Conservation (phyloP, 2,888 invertebrate species). For the Phragmatobia fuliginosa region DNA sequence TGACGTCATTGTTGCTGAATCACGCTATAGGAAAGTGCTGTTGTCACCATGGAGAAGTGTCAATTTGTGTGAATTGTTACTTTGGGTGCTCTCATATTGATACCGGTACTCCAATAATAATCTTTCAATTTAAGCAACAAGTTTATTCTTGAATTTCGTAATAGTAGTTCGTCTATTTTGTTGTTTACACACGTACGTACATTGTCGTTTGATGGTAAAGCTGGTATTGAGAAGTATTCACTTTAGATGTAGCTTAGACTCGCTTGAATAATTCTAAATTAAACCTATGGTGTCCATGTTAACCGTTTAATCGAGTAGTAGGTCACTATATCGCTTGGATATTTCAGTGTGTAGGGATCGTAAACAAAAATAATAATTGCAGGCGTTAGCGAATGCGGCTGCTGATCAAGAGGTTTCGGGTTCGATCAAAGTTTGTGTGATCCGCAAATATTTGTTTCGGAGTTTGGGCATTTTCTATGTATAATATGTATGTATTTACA, state of each 20-base stretch:
- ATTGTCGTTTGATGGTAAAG: too few species aligned
- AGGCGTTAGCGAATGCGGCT: too few species aligned
- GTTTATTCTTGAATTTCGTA: background rate
- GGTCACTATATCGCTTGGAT: background rate
- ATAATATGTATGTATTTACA: too few species aligned
- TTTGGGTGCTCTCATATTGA: background rate
- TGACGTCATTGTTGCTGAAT: constrained; percentile 46
- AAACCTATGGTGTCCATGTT: background rate
- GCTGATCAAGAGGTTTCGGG: too few species aligned
- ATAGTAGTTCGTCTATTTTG: too few species aligned
- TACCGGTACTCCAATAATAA: background rate
- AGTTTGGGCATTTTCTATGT: too few species aligned
- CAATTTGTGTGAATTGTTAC: constrained; percentile 16
- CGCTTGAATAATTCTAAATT: background rate
- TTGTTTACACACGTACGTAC: too few species aligned
- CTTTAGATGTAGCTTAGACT: background rate
- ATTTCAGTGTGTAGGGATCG: background rate
- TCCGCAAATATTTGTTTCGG: too few species aligned
- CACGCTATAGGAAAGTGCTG: constrained; percentile 30
- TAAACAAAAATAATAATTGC: background rate
- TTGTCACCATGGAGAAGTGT: constrained; percentile 17
- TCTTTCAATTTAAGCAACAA: background rate
- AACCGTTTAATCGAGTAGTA: background rate
- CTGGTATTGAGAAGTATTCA: background rate
- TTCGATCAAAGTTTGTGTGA: too few species aligned